Base-by-base conservation (phyloP, 2,797 vertebrate species). In the Remorina albescens region DNA sequence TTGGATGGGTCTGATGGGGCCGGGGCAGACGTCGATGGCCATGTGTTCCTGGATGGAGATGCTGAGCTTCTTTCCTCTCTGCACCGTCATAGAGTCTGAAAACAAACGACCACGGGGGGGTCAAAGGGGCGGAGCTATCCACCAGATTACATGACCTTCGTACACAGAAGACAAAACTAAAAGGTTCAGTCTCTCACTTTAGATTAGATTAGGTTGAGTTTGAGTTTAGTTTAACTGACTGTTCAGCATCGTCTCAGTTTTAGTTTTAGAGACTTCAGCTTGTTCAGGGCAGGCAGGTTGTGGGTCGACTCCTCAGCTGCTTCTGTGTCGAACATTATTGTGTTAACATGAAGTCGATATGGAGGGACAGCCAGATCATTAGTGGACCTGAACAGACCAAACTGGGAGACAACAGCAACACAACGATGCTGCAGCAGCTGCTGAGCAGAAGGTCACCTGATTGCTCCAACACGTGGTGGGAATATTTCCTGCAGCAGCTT, bases 1-100 rank as follows among this genome's bases (percentile, higher is more conserved):
- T 16, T 34, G 89, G 91, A 96, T 95, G 78, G 95, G 95, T 74
- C 86, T 91, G 88, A 95, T 95, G 47, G 95, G 95, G n/a, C 95
- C 95, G 0, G 94, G 95, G 71, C 94, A 95, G 42, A 95, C 94
- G 32, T 96, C 85, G 1, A 95, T 95, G 86, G 95, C 95, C 95
- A 95, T 94, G 89, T 96, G 95, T 83, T 95, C 95, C 93, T 92
- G 94, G 90, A 95, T 95, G 89, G 92, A 94, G 89, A 94, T 91
- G 89, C 88, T 93, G 73, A 95, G 91, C 83, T 92, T 92, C 74
- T 85, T 91, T 15, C 90, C 88, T 67, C 86, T 85, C 10, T 77
- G 85, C 21, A 83, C 88, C 34, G 80, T 81, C 91, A 91, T 93
- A 42, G 91, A 92, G 88, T 91, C 91, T 88, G 73, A 25, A 1